Evolutionary conservation across 2,113 vertebrate species (phyloP).

Genomic region (Mastomys coucha): DNA sequence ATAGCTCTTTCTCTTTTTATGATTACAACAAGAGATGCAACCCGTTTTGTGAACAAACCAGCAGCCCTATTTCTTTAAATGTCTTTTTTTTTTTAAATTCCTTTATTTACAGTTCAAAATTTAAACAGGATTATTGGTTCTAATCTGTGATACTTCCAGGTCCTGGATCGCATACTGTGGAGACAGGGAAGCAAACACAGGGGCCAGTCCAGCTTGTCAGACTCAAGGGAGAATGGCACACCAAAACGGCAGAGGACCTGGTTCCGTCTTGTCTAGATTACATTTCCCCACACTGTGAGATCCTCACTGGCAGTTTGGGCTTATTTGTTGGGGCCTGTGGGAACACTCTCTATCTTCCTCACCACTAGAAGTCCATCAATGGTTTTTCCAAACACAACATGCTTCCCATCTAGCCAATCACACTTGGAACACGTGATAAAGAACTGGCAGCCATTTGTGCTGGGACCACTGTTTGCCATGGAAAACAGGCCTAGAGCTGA

Average conservation of each 20-base stretch:
- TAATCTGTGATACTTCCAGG: too few relatives aligned
- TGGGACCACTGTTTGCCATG: constrained; percentile 89
- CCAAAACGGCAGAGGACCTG: too few relatives aligned
- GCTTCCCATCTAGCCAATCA: background rate
- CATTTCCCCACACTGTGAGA: constrained; percentile 90
- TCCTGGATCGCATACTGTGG: too few relatives aligned
- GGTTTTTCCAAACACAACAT: background rate
- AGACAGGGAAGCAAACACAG: too few relatives aligned
- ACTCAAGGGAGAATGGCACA: too few relatives aligned
- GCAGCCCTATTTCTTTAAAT: background rate
- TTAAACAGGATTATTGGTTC: too few relatives aligned
- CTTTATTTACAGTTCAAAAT: too few relatives aligned
- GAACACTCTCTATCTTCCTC: constrained; percentile 89
- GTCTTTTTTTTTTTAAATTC: too few relatives aligned
- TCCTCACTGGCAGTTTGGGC: constrained; percentile 95
- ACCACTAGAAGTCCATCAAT: background rate
- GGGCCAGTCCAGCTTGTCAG: too few relatives aligned
- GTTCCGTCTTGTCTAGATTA: too few relatives aligned
- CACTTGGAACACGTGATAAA: background rate
- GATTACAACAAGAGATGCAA: background rate
- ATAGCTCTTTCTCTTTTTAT: too few relatives aligned
- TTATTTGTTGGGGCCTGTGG: constrained; percentile 98
- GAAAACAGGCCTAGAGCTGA: constrained; percentile 93
- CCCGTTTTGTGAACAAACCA: background rate
- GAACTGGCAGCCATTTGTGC: background rate